Base-by-base conservation (phyloP, 2,888 invertebrate genomes). In the Ectropis crepuscularia region DNA sequence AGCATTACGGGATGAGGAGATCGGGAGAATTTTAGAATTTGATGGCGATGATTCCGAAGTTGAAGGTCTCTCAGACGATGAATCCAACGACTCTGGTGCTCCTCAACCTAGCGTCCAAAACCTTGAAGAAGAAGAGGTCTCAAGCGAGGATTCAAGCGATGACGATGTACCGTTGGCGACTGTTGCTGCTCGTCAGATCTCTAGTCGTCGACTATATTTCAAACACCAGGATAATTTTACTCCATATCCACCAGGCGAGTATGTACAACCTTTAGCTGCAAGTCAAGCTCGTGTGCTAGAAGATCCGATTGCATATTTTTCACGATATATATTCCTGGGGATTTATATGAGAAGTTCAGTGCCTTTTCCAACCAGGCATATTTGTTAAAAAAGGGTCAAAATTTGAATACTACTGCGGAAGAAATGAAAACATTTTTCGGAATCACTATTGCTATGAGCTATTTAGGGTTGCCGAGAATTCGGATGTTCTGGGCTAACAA, bases 391-490 rank as follows among this genome's bases (percentile, higher is more conserved):
- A 54, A 9, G 28, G 42, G 45, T n/a, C 16, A 43, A n/a, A 43
- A 45, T 54, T 16, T 43, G 43, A 45, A 54, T 36, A 45, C 43
- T 54, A 36, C 43, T 41, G 12, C 5, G 9, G 42, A 53, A 11
- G 12, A 39, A 53, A 41, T 42, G 53, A 53, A 42, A 53, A 53
- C 8, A 9, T 47, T 47, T 28, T 47, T 47, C 28, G 47, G 47
- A 10, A 16, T 47, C 5, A 47, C 16, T 47, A 8, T 47, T 16
- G 28, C 28, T 8, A 47, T 47, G 47, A 28, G 28, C 16, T 47
- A 28, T 47, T 28, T 47, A 4, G 28, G 28, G 5, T 47, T 28
- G 28, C 47, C 47, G 5, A 47, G 47, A 47, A 47, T 28, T 12
- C 16, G 28, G 28, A 47, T 47, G 16, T 47, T 9, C 10, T 47